Conservation (phyloP, 1,140 invertebrate species). For the Triops cancriformis region DNA sequence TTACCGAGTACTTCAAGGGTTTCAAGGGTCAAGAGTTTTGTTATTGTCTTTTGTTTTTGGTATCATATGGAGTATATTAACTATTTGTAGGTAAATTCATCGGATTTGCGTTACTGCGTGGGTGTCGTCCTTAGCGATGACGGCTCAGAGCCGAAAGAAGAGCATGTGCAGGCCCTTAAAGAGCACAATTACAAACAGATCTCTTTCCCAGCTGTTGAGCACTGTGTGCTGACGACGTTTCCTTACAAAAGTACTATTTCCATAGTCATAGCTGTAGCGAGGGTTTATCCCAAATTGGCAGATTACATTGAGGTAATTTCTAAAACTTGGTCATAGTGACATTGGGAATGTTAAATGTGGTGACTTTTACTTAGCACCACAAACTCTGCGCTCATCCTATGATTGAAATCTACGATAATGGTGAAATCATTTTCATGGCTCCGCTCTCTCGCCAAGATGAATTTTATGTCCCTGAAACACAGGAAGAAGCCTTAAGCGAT, state of each 20-base stretch:
- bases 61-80: not conserved
- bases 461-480: conserved; percentile 42
- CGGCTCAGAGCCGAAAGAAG: conserved; percentile 31
- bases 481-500: conserved; percentile 30
- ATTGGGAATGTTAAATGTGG: conserved; percentile 35
- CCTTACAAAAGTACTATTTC: conserved; percentile 42
- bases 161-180: conserved; percentile 29
- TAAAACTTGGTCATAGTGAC: not conserved
- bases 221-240: conserved; percentile 41
- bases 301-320: conserved; percentile 39
- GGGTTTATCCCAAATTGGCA: conserved; percentile 41
- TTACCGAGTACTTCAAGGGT: not conserved
- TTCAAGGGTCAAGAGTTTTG: not conserved
- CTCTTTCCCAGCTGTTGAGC: conserved; percentile 39
- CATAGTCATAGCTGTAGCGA: conserved; percentile 41
- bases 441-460: conserved; percentile 43
- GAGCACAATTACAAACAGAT: conserved; percentile 39
- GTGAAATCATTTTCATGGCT: conserved; percentile 40
- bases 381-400: conserved; percentile 44
- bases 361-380: conserved; percentile 36
- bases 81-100: conserved; percentile 35
- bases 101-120: conserved; percentile 39
- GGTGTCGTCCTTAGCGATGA: conserved; percentile 39
- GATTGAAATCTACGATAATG: conserved; percentile 42
- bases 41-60: not conserved